Base-by-base conservation (phyloP, 1,140 invertebrate genomes). In the Brachionus rotundiformis region DNA sequence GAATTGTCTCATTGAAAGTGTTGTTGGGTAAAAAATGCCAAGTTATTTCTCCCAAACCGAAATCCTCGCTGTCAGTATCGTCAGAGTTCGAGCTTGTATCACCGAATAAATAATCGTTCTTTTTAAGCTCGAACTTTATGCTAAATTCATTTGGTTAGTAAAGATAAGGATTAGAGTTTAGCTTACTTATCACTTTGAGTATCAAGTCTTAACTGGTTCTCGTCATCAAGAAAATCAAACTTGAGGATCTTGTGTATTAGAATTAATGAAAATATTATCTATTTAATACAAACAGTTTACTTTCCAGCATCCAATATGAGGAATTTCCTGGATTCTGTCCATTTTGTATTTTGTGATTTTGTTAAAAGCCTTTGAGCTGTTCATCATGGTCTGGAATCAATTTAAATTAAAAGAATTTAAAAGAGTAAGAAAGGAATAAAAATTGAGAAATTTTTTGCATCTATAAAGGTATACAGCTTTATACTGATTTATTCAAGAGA, bases 281-380 rank as follows among this genome's bases (percentile, higher is more conserved):
- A 27, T 29, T 31, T 3, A 63, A 13, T 3, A 19, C 10, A 63
- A 63, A 29, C 0, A 54, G n/a, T 63, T 68, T 68, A 68, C 63
- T 68, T 68, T 68, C 63, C 63, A 68, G n/a, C 11, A 36, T 4
- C 63, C 63, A n/a, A 68, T 19, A 39, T 68, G 16, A 19, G 63
- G 63, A 23, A 13, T 33, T 68, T 68, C 33, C 36, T 68, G 8
- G 11, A 68, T 16, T 8, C 4, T 33, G 8, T 68, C 63, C 33
- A 68, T 36, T 68, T 68, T 68, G 16, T 33, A 68, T 36, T 68
- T 68, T 6, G 29, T 36, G 36, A 68, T 33, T 68, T 33, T 54
- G 8, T 54, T 63, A 13, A 63, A 63, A 11, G 29, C 61, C 4
- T 63, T 63, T n/a, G 61, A 63, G n/a, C 29, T 63, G 16, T 63